These are phyloP conservation scores for Regulus satrapa DNA, from an alignment of 2,113 vertebrate genomes.

Conservation along the genomic window DNA sequence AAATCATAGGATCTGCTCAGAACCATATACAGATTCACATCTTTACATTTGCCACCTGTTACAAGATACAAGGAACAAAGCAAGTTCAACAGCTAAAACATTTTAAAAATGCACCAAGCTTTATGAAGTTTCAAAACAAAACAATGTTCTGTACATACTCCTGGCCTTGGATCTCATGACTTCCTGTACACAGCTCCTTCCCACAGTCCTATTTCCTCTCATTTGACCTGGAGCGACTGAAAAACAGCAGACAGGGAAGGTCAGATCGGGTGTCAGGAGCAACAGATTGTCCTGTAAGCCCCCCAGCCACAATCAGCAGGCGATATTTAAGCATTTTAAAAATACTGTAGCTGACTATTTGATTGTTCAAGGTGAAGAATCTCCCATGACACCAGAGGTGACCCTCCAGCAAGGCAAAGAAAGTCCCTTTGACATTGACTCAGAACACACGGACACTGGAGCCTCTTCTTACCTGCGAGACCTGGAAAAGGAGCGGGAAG, in stretches of 20 bases:
- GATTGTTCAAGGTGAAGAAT: not conserved
- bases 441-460: not conserved
- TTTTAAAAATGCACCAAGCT: constrained; percentile 81
- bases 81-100: constrained; percentile 78
- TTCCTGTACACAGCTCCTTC: constrained; percentile 81
- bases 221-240: constrained; percentile 90
- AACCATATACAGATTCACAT: constrained; percentile 79
- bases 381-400: fast-evolving
- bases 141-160: constrained; percentile 82
- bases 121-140: constrained; percentile 80
- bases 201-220: constrained; percentile 84
- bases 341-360: not conserved
- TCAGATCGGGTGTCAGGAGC: not conserved
- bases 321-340: not conserved
- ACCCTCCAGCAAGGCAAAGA: not conserved
- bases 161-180: constrained; percentile 66
- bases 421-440: fast-evolving
- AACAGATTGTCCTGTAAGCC: not conserved
- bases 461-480: constrained; percentile 83
- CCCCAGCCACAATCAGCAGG: not conserved
- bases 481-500: constrained; percentile 91
- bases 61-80: constrained; percentile 76
- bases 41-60: constrained; percentile 76
- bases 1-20: constrained; percentile 71
- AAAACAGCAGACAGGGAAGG: not conserved